These are phyloP conservation scores for Synaphobranchus kaupii DNA, from an alignment of 2,797 vertebrate genomes.

Conservation along the genomic window DNA sequence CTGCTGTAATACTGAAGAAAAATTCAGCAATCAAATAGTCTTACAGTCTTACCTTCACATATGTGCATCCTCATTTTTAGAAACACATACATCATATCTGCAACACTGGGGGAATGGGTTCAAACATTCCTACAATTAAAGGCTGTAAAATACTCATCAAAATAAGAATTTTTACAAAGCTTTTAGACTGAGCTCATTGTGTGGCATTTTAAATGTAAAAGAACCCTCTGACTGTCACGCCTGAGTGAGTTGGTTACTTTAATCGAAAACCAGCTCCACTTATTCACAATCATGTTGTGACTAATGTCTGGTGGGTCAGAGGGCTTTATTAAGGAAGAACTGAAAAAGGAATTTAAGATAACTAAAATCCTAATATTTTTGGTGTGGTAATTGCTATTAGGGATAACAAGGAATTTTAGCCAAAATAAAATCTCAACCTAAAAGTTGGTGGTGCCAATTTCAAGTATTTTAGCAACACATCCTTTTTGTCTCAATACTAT, in stretches of 20 bases:
- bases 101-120: background rate
- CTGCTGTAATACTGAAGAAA: background rate
- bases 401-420: background rate
- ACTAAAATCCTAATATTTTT: slow-evolving; percentile 33
- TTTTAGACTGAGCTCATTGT: slow-evolving; percentile 6
- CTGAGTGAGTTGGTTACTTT: slow-evolving; percentile 45
- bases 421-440: slow-evolving; percentile 4
- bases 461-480: background rate
- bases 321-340: slow-evolving; percentile 37
- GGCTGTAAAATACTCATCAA: background rate
- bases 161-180: slow-evolving; percentile 15
- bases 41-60: background rate
- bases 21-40: background rate
- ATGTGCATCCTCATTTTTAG: background rate
- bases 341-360: slow-evolving; percentile 39
- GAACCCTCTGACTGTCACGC: slow-evolving; percentile 41
- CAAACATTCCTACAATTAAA: background rate
- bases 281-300: slow-evolving; percentile 43
- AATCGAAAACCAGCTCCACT: slow-evolving; percentile 43
- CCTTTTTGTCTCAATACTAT: background rate
- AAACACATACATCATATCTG: background rate
- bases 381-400: background rate
- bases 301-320: slow-evolving; percentile 32
- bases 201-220: slow-evolving; percentile 32
- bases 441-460: background rate